These are phyloP conservation scores for Rhegmatorhina hoffmannsi DNA, from an alignment of 2,113 vertebrate species.

Conservation along the genomic window DNA sequence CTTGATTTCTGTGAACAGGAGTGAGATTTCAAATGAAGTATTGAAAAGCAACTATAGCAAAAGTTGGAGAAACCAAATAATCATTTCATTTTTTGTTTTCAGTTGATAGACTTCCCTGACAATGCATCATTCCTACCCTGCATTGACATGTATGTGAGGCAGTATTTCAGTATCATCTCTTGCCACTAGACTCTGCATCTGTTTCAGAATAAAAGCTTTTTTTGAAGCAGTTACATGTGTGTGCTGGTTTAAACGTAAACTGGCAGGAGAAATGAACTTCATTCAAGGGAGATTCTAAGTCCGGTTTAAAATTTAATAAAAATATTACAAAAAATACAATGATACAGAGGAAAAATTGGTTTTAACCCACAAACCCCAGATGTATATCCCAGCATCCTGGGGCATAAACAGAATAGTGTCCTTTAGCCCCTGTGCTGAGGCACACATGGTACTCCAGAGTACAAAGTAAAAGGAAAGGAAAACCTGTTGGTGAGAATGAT, in stretches of 20 bases:
- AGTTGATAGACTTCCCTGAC: background rate
- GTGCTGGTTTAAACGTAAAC: background rate
- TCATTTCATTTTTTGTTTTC: background rate
- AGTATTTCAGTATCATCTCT: background rate
- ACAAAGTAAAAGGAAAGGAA: too few species aligned
- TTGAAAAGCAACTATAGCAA: background rate
- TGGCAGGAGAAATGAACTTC: too few species aligned
- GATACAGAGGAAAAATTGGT: too few species aligned
- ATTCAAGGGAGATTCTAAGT: too few species aligned
- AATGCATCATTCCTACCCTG: background rate
- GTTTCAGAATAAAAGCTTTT: background rate
- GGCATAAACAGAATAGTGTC: too few species aligned
- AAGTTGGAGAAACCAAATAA: conserved; percentile 12
- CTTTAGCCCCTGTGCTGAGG: too few species aligned
- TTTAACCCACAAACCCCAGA: too few species aligned
- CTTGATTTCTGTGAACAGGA: background rate
- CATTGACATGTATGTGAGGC: background rate
- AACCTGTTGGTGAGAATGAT: too few species aligned
- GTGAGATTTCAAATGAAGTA: background rate
- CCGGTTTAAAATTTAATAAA: too few species aligned
- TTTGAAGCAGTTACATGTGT: background rate
- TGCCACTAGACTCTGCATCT: background rate
- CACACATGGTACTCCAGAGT: too few species aligned
- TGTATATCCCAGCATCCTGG: too few species aligned
- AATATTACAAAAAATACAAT: too few species aligned